Conservation (phyloP, 2,113 vertebrate genomes). For the Marmota monax region DNA sequence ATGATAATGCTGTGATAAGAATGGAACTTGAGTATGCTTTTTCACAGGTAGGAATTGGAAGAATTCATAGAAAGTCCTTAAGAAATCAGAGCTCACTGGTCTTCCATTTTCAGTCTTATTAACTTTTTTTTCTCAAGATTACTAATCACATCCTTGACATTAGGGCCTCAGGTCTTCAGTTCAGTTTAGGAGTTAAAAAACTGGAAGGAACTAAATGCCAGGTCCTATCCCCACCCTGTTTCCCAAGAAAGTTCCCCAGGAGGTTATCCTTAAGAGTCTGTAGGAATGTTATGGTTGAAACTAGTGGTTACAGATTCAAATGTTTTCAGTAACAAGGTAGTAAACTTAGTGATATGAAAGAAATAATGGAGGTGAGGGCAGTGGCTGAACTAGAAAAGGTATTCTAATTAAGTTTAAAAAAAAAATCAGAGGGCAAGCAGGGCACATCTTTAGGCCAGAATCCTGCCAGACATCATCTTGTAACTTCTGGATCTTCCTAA, state of each 20-base stretch:
- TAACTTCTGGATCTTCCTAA: conserved; percentile 34
- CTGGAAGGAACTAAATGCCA: neutral
- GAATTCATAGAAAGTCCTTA: neutral
- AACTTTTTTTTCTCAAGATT: conserved; percentile 12
- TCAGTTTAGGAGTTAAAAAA: conserved; percentile 2
- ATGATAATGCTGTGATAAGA: neutral
- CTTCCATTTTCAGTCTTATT: neutral
- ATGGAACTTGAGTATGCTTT: neutral
- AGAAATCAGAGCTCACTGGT: conserved; percentile 1
- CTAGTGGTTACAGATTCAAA: neutral
- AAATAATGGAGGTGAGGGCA: neutral
- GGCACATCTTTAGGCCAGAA: conserved; percentile 7
- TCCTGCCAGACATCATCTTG: neutral
- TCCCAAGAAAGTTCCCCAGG: neutral
- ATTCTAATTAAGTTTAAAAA: neutral
- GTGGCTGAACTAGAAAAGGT: neutral
- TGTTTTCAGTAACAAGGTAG: neutral
- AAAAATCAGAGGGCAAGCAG: neutral
- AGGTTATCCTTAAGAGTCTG: neutral
- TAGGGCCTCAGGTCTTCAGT: neutral
- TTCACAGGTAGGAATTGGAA: neutral
- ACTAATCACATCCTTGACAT: neutral
- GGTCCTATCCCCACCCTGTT: neutral
- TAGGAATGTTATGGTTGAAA: neutral
- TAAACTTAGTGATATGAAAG: neutral